Evolutionary conservation across 2,113 vertebrate genomes (phyloP), one percentile per base, ranked within the genome.

Genomic region (Tapirus terrestris): DNA sequence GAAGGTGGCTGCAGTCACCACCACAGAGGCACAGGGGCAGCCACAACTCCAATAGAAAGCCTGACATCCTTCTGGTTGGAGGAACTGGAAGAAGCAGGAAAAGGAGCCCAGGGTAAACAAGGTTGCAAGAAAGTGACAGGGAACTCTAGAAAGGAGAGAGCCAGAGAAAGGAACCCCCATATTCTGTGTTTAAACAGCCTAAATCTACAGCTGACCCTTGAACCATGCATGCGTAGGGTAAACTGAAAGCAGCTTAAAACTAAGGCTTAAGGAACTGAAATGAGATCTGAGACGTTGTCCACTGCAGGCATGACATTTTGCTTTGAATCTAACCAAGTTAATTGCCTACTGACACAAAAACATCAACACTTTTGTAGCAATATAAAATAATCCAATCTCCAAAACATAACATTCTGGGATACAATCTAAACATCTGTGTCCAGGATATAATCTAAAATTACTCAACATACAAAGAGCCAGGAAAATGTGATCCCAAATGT

Each of bases 311-410:
- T 48, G 56, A 56, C 3, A 36, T 31, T 61, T 16, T 83, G 79
- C 65, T 29, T 8, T 17, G 79, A 51, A 43, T 83, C 79, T 73
- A 29, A 27, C 36, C 51, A 45, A 60, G 77, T 20, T 73, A 45
- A 73, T 0, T 51, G 31, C 5, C 65, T 14, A n/a, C 33, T 29
- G 36, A 48, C 39, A 82, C 67, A 92, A 72, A 63, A 20, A 12
- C 3, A 21, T 72, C 84, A 92, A 92, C 11, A 73, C 6, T 39
- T 48, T 36, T 61, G 67, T 39, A 82, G 43, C 31, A 61, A 48
- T 11, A 48, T 72, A 83, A 83, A 73, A 92, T 5, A 82, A 82
- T 48, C 20, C 89, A 48, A 77, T 72, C 89, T 92, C 68, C 33
- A 65, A 75, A 84, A 85, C 25, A 63, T 33, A 73, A 73, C 23